A percentile compares a stretch with the other conserved stretches of the same genome.
These are phyloP conservation scores for Caenorhabditis uteleia DNA, from an alignment of 2,888 invertebrate genomes.

Conservation along the genomic window DNA sequence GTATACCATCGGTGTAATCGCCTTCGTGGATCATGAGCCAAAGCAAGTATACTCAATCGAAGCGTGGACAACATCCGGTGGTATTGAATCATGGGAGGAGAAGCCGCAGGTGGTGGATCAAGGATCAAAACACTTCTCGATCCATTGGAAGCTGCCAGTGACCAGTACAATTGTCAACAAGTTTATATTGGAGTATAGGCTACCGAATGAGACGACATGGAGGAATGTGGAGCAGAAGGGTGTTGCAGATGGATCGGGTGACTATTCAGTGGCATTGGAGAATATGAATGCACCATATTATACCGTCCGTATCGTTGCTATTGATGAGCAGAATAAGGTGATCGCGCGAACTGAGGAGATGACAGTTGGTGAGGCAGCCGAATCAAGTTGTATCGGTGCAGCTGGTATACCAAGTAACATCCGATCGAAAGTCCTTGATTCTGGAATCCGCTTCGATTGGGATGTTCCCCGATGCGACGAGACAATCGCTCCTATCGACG, in stretches of 20 bases:
- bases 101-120: constrained; percentile 54
- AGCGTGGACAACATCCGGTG: constrained; percentile 48
- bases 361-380: constrained; percentile 58
- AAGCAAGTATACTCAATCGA: constrained; percentile 55
- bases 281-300: constrained; percentile 56
- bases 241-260: constrained; percentile 45
- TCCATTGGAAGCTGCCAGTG: constrained; percentile 64
- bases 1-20: constrained; percentile 68
- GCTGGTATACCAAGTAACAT: constrained; percentile 59
- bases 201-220: constrained; percentile 67
- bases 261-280: constrained; percentile 51
- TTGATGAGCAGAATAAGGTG: constrained; percentile 48
- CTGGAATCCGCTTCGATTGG: constrained; percentile 42
- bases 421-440: constrained; percentile 30
- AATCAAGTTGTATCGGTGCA: constrained; percentile 55
- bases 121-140: constrained; percentile 51
- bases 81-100: constrained; percentile 52
- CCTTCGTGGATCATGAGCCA: constrained; percentile 68
- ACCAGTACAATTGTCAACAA: constrained; percentile 41
- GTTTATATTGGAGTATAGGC: constrained; percentile 66
- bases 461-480: constrained; percentile 65
- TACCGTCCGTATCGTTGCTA: constrained; percentile 59
- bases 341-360: constrained; percentile 64
- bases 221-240: constrained; percentile 36
- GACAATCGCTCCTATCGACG: constrained; percentile 61